A percentile compares a stretch with the other conserved stretches of the same genome.
These are phyloP conservation scores for Galago senegalensis DNA, from an alignment of 2,797 vertebrate species.

Conservation along the genomic window DNA sequence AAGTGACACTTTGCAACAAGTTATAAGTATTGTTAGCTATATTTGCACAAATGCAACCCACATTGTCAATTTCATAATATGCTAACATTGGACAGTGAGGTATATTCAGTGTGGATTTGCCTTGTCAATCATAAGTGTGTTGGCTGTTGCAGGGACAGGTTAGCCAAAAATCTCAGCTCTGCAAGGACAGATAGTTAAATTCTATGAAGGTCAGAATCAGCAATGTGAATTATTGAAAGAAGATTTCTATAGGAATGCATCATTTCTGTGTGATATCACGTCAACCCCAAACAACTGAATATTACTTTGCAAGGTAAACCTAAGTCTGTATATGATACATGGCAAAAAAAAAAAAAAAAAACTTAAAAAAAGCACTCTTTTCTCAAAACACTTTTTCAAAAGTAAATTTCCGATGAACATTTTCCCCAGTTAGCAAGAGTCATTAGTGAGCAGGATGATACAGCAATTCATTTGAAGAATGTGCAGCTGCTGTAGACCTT, in stretches of 20 bases:
- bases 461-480: background rate
- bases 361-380: background rate
- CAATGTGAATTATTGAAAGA: background rate
- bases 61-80: background rate
- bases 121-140: background rate
- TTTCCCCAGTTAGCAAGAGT: background rate
- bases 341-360: background rate
- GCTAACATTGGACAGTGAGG: background rate
- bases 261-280: background rate
- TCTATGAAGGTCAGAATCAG: background rate
- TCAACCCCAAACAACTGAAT: background rate
- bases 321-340: background rate
- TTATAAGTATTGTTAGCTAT: background rate
- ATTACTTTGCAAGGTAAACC: background rate
- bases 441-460: background rate
- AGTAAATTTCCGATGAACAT: background rate
- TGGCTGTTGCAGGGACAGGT: background rate
- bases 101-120: background rate
- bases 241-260: background rate
- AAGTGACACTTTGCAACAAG: background rate
- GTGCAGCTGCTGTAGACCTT: background rate
- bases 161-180: background rate
- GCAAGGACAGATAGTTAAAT: background rate
- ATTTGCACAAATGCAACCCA: background rate
- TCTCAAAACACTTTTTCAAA: background rate